phyloP scores from a whole-genome alignment of 2,113 vertebrate genomes.

The Notothenia rossii region DNA sequence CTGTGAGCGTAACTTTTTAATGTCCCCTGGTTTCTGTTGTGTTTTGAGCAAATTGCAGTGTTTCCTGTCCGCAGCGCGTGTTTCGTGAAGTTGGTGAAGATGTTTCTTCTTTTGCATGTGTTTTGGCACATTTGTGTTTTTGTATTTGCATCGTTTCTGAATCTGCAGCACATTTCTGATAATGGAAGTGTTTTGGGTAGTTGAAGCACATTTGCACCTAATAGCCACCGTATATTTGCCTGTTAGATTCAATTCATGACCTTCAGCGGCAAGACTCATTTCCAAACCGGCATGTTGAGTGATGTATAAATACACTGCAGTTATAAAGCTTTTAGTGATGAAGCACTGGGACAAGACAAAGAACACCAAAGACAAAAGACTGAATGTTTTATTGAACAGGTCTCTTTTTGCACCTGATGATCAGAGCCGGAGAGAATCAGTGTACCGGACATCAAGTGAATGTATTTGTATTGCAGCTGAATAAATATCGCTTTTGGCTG shows the following conservation, averaged over 20 bases:
- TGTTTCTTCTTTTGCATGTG: too few relatives aligned
- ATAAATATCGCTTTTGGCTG: conserved; percentile 27
- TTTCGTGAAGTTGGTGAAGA: too few relatives aligned
- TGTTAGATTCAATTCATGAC: background rate
- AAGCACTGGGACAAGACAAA: background rate
- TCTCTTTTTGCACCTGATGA: background rate
- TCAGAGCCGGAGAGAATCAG: background rate
- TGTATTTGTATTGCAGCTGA: background rate
- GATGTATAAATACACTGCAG: background rate
- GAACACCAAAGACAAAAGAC: background rate
- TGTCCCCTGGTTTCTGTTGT: too few relatives aligned
- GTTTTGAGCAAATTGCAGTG: too few relatives aligned
- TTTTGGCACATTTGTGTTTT: too few relatives aligned
- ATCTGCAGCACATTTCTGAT: too few relatives aligned
- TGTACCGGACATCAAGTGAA: background rate
- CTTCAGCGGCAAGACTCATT: background rate
- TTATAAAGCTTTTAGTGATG: background rate
- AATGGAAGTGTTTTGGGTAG: too few relatives aligned
- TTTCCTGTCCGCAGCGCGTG: too few relatives aligned
- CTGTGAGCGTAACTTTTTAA: too few relatives aligned
- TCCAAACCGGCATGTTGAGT: background rate
- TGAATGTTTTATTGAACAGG: conserved; percentile 2
- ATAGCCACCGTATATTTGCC: too few relatives aligned
- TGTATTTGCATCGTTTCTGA: too few relatives aligned
- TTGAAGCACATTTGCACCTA: too few relatives aligned